Evolutionary conservation across 2,888 invertebrate genomes (phyloP), one percentile per base, ranked within the genome.

Genomic region (Criorhina ranunculi): DNA sequence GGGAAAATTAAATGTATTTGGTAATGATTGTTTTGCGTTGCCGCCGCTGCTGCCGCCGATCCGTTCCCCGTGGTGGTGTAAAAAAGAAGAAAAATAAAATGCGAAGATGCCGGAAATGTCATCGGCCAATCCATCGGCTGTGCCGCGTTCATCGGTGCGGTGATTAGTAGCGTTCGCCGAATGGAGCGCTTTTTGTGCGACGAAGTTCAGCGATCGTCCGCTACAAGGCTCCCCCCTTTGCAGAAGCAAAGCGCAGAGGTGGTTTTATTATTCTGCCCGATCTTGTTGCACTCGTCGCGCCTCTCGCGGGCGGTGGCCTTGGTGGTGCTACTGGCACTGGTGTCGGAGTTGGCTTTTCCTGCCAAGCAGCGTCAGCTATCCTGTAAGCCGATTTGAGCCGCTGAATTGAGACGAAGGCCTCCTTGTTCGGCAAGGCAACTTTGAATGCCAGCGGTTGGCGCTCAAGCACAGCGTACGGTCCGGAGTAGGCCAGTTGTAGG

Each of bases 331-430:
- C 31, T 42, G 12, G 9, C 29, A 2, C 33, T 2, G 44, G 12
- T 42, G 53, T n/a, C n/a, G n/a, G n/a, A n/a, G 55, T 11, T 53
- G 17, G 11, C 9, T 67, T 42, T n/a, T 55, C 17, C 17, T 44
- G 55, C n/a, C 35, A n/a, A 5, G 12, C 55, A 11, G 33, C 7
- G 29, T 31, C 31, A 1, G 67, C 29, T 53, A 31, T 40, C 6
- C 29, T 40, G n/a, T 42, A 69, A 31, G 69, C 35, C 51, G 69
- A 57, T 57, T 55, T 70, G 33, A 70, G 55, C 17, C 57, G 35
- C 42, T 57, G 24, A 9, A 69, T 51, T 6, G 51, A 66, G 9
- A 51, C 31, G 15, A 66, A 51, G 24, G 4, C 24, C 4, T 24
- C 2, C 24, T 24, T 24, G 24, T 24, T 24, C 2, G 24, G 24